Conservation (phyloP, 1,140 invertebrate species). For the Aphis gossypii region DNA sequence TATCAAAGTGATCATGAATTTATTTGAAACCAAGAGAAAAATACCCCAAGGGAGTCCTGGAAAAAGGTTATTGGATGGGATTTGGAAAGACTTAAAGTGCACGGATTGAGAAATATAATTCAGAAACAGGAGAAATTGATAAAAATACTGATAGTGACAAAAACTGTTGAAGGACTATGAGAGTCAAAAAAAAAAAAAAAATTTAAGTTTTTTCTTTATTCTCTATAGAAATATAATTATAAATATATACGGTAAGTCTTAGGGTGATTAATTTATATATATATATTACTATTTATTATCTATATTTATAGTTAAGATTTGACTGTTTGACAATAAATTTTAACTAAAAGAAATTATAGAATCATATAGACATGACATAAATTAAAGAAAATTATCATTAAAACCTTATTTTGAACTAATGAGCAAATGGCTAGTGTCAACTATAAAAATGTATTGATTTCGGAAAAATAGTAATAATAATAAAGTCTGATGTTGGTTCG, state of each 20-base stretch:
- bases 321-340: neutral
- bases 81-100: neutral
- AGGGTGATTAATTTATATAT: too few relatives aligned
- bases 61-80: neutral
- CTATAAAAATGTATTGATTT: neutral
- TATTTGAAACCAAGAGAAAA: neutral
- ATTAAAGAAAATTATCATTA: neutral
- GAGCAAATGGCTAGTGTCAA: neutral
- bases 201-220: neutral
- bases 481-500: neutral
- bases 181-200: neutral
- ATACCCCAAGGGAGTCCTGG: neutral
- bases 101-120: neutral
- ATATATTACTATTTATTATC: too few relatives aligned
- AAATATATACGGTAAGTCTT: neutral
- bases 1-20: neutral
- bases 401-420: neutral
- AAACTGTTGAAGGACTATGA: neutral
- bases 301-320: neutral
- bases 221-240: neutral
- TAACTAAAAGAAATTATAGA: too few relatives aligned
- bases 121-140: too few relatives aligned
- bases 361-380: neutral
- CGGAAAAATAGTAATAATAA: neutral
- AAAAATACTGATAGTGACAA: neutral